These are phyloP conservation scores for Lepidurus apus DNA, from an alignment of 1,140 invertebrate species.

Conservation along the genomic window DNA sequence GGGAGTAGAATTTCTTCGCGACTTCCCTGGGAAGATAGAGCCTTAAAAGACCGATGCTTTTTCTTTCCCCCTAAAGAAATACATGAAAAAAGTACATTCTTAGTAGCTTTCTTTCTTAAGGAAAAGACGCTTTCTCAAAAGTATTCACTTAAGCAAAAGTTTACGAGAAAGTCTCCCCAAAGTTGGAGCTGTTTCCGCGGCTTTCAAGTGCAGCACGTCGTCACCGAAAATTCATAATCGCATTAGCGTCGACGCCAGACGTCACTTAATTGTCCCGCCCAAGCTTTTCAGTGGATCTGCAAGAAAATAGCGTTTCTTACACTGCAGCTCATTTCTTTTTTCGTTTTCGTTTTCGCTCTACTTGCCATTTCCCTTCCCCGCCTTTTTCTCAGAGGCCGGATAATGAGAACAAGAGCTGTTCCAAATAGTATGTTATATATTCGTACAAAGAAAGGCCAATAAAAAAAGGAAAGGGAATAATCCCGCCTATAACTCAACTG, in stretches of 20 bases:
- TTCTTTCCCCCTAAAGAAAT: too few species aligned
- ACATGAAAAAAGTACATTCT: too few species aligned
- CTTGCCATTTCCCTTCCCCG: not conserved
- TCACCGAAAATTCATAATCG: constrained; percentile 12
- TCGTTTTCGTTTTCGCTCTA: not conserved
- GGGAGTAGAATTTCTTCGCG: too few species aligned
- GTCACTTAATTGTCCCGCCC: constrained; percentile 16
- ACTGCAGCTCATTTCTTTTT: too few species aligned
- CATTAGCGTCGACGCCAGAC: constrained; percentile 9
- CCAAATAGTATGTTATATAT: not conserved
- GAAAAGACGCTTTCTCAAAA: not conserved
- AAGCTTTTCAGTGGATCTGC: not conserved
- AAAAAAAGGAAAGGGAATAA: too few species aligned
- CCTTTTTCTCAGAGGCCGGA: not conserved
- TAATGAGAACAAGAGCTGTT: not conserved
- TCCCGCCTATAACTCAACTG: not conserved
- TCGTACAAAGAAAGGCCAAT: not conserved
- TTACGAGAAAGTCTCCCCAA: not conserved
- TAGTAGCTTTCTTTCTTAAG: not conserved
- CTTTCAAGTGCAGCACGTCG: constrained; percentile 17
- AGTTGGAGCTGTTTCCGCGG: not conserved
- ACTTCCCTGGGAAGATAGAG: too few species aligned
- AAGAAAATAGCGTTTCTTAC: too few species aligned
- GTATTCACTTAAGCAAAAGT: not conserved
- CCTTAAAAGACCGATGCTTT: too few species aligned